These are phyloP conservation scores for Zophobas atratus DNA, from an alignment of 1,140 invertebrate species.

Conservation along the genomic window DNA sequence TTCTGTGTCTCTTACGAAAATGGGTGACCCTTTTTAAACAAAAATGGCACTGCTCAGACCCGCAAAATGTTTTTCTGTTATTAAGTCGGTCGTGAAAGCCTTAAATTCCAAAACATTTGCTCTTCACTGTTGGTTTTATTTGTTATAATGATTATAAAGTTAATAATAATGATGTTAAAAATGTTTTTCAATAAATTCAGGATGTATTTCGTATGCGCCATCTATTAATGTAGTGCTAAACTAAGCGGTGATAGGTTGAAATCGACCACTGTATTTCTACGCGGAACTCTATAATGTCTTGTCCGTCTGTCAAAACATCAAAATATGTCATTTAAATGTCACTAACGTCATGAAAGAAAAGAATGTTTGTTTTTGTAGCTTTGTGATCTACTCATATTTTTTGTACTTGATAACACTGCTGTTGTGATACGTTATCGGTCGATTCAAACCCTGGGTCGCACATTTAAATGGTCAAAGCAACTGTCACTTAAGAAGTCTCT, in stretches of 20 bases:
- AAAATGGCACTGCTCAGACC: no score
- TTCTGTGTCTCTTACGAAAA: no score
- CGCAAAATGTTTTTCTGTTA: no score
- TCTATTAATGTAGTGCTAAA: neutral
- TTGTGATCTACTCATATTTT: conserved; percentile 7
- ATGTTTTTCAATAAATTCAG: neutral
- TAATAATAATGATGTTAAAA: neutral
- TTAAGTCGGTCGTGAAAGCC: no score
- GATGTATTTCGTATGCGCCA: neutral
- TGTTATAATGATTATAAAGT: no score
- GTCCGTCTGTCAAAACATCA: neutral
- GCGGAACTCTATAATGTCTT: neutral
- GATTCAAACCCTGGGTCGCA: neutral
- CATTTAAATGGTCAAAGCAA: neutral
- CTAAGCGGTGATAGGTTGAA: neutral
- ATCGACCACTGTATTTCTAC: neutral
- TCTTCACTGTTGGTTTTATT: no score
- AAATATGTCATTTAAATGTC: neutral
- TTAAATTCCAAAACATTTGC: no score
- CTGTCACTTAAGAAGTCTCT: neutral
- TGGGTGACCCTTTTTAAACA: no score
- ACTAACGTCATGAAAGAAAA: conserved; percentile 7
- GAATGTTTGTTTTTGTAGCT: conserved; percentile 33
- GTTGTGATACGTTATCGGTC: conserved; percentile 1
- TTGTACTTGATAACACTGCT: neutral